phyloP scores from a whole-genome alignment of 2,113 vertebrate genomes.

The Chaetura pelagica region DNA sequence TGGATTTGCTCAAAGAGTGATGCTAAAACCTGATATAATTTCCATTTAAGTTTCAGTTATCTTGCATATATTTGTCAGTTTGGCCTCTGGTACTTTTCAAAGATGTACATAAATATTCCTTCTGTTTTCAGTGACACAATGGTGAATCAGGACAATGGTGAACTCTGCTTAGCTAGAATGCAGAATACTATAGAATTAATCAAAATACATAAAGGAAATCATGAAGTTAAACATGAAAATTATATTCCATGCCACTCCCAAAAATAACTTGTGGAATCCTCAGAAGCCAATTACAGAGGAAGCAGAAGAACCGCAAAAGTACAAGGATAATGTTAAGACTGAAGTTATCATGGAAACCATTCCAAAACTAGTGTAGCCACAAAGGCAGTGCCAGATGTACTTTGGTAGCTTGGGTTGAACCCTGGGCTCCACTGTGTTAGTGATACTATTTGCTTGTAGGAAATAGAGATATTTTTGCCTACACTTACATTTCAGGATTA shows the following conservation, averaged over 20 bases:
- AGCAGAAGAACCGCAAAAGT: constrained; percentile 31
- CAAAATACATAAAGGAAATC: not conserved
- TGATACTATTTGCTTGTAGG: not conserved
- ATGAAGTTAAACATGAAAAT: not conserved
- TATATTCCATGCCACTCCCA: not conserved
- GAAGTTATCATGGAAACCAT: constrained; percentile 54
- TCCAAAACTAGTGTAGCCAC: constrained; percentile 18
- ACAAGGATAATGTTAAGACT: constrained; percentile 15
- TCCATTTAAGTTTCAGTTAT: not conserved
- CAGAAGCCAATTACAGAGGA: constrained; percentile 28
- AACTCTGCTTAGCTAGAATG: not conserved
- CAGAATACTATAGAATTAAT: not conserved
- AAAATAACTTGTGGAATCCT: constrained; percentile 51
- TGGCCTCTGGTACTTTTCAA: not conserved
- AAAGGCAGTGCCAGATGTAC: not conserved
- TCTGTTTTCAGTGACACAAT: not conserved
- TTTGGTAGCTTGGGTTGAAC: not conserved
- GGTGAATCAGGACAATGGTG: not conserved
- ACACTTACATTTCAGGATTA: not conserved
- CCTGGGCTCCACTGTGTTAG: not conserved
- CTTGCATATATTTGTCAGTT: not conserved
- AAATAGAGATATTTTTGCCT: not conserved
- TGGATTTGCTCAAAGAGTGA: not conserved
- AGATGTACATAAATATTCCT: not conserved
- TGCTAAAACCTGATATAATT: not conserved